Conservation (phyloP, 92 coral and sea anemone species). For the Virgularia gustaviana region DNA sequence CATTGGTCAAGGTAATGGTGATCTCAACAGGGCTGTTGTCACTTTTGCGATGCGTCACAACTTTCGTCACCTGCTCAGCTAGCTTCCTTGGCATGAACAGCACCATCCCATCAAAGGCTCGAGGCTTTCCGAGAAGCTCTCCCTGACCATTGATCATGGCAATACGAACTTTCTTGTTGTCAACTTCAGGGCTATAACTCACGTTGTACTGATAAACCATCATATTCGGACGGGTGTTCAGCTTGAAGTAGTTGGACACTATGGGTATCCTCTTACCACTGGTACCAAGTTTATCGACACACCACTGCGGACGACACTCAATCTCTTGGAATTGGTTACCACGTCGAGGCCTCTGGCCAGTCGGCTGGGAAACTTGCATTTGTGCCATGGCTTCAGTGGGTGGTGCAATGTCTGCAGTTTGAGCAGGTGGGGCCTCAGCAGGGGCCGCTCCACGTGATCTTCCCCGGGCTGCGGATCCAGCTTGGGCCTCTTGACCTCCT, state of each 20-base stretch:
- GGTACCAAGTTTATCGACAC: conserved; percentile 61
- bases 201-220: conserved; percentile 84
- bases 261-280: conserved; percentile 48
- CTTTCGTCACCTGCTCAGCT: conserved; percentile 63
- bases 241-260: conserved; percentile 67
- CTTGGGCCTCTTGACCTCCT: conserved; percentile 55
- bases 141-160: conserved; percentile 66
- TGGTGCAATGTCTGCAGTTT: conserved; percentile 44
- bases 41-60: conserved; percentile 39
- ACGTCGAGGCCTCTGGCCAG: conserved; percentile 28
- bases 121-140: conserved; percentile 60
- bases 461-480: conserved; percentile 66
- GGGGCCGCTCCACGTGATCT: conserved; percentile 83
- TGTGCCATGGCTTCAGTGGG: conserved; percentile 74
- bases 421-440: conserved; percentile 28
- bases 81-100: conserved; percentile 71
- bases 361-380: conserved; percentile 59
- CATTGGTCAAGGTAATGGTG: conserved; percentile 76
- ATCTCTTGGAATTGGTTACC: conserved; percentile 38
- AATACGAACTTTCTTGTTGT: conserved; percentile 68
- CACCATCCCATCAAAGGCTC: conserved; percentile 96
- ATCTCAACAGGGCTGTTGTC: conserved; percentile 67
- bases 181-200: conserved; percentile 71
- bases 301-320: conserved; percentile 55
- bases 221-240: conserved; percentile 48